Base-by-base conservation (phyloP, 1,140 invertebrate genomes). In the Tetragnatha versicolor region DNA sequence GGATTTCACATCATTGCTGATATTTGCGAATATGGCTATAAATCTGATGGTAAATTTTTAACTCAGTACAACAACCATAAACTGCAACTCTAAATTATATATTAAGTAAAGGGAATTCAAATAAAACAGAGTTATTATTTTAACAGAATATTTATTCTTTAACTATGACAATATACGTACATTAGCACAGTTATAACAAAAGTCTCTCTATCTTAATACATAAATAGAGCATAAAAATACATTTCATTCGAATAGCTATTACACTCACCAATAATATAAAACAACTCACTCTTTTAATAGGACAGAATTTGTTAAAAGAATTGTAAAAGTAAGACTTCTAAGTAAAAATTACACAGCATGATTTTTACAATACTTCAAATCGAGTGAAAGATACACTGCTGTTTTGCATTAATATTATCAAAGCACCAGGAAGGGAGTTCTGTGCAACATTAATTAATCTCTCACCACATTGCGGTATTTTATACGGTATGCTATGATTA, bases 121-220 rank as follows among this genome's bases (percentile, higher is more conserved):
- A 35, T n/a, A 25, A 63, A 37, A 1, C 5, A n/a, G 20, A 66
- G n/a, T 14, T 1, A 35, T 37, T 77, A 65, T 77, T 42, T 45
- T 53, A 77, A 66, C 60, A 77, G 73, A 77, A 77, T 77, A 77
- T 77, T 77, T 77, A 77, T 77, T 65, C 35, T 66, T 55, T 77
- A 65, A 77, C 73, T 77, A 77, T 73, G 73, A 47, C 65, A 77
- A 77, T 29, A 55, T 77, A 65, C 31, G 65, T 65, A 55, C 47
- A 77, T 49, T 39, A 61, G 55, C 60, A 77, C 42, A 66, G 63
- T 61, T 45, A 45, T 51, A 31, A 63, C 47, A 77, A 66, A 77
- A 35, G 25, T 39, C 27, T 33, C 60, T 77, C 45, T 66, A 77
- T 66, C 45, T 73, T 22, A 60, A 60, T 65, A 75, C 72, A 75